A percentile compares a stretch with the other conserved stretches of the same genome.
These are phyloP conservation scores for Lagenorhynchus albirostris DNA, from an alignment of 2,113 vertebrate genomes.

Conservation along the genomic window DNA sequence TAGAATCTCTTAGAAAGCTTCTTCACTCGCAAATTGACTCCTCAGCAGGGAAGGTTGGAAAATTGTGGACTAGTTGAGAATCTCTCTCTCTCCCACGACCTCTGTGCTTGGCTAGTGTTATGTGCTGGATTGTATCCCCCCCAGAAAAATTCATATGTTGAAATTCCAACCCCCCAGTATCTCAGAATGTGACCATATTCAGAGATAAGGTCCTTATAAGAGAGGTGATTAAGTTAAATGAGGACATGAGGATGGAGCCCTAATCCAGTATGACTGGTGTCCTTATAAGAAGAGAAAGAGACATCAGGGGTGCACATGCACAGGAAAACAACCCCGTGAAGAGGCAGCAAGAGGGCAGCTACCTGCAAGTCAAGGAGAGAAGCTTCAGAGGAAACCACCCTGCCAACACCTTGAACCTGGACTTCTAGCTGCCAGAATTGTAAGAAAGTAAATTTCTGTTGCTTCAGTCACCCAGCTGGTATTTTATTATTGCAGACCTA, in stretches of 20 bases:
- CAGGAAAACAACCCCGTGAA: background rate
- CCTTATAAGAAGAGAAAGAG: background rate
- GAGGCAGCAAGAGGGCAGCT: background rate
- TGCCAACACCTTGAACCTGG: background rate
- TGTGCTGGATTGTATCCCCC: background rate
- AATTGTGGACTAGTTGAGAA: background rate
- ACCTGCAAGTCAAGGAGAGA: background rate
- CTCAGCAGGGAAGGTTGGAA: background rate
- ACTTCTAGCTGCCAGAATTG: background rate
- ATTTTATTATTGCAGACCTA: background rate
- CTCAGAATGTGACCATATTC: background rate
- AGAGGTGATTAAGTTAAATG: background rate
- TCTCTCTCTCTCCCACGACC: background rate
- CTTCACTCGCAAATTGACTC: background rate
- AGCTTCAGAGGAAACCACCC: background rate
- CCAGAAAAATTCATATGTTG: background rate
- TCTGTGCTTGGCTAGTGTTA: background rate
- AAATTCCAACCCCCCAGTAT: background rate
- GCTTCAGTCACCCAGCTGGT: background rate
- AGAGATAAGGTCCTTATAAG: background rate
- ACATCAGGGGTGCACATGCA: rapidly evolving
- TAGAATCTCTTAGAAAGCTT: background rate
- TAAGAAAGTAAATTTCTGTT: background rate
- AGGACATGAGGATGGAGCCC: background rate
- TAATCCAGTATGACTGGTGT: background rate